Evolutionary conservation across 64 coral and sea anemone species (phyloP).

Genomic region (Montipora capricornis): DNA sequence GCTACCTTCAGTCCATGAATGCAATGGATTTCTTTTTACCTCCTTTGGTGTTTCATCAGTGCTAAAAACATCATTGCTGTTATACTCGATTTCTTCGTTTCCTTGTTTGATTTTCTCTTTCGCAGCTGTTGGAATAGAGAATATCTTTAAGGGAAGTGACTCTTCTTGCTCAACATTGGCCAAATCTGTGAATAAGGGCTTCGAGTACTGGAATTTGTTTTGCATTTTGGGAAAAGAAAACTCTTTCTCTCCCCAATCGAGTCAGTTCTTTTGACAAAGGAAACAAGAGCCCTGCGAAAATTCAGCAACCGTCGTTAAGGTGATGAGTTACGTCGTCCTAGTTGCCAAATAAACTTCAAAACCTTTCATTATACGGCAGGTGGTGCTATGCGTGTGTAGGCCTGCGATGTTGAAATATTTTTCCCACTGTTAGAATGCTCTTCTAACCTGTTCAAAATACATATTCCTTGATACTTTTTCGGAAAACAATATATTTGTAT

Average conservation of each 20-base stretch:
- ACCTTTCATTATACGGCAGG: neutral
- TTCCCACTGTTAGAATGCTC: too few species aligned
- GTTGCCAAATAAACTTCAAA: neutral
- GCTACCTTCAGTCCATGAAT: constrained; percentile 31
- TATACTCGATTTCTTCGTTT: neutral
- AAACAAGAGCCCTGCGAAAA: too few species aligned
- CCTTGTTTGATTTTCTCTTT: neutral
- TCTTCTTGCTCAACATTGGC: neutral
- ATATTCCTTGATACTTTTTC: too few species aligned
- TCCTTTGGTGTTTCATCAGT: neutral
- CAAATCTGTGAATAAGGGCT: neutral
- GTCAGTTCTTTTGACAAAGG: neutral
- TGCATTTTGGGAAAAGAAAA: neutral
- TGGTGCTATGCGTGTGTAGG: too few species aligned
- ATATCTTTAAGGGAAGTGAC: constrained; percentile 8
- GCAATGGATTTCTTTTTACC: neutral
- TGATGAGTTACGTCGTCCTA: neutral
- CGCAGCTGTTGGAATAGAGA: neutral
- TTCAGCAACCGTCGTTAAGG: constrained; percentile 19
- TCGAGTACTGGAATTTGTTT: neutral
- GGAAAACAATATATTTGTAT: too few species aligned
- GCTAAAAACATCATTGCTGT: constrained; percentile 6
- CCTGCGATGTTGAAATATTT: too few species aligned
- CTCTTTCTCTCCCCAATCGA: neutral
- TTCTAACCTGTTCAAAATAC: too few species aligned